Base-by-base conservation (phyloP, 2,888 invertebrate species). In the Gortyna flavago region DNA sequence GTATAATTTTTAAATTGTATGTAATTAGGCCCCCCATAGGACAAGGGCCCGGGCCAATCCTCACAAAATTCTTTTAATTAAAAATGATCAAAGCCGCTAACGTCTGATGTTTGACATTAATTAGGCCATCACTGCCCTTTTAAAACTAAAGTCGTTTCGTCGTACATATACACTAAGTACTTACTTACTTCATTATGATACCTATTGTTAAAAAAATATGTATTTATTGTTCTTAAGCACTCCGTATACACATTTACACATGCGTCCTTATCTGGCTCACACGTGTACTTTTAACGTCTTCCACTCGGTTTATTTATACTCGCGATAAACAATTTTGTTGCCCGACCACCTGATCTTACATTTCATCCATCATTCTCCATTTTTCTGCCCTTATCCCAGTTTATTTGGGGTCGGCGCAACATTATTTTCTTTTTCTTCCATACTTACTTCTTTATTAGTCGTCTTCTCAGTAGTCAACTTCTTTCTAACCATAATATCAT, bases 231-330 rank as follows among this genome's bases (percentile, higher is more conserved):
- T 78, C 32, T 25, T 25, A 54, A 44, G 6, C 44, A 68, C 7
- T 11, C 8, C 18, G 13, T 66, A 32, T 51, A 66, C 29, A 69
- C 59, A 54, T n/a, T 57, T 48, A 69, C 38, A 76, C 71, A 54
- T 48, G 61, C 73, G 48, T 78, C 54, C 71, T 80, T 85, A 82
- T 82, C 85, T 77, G 59, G 29, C 65, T 35, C 61, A 75, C 88
- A 88, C 89, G 87, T 88, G 83, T 67, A 71, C 68, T 32, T 73
- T 67, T 71, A 75, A 85, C 78, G 82, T 81, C 51, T 78, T 67
- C 67, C 62, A 54, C 61, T 64, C 35, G 59, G 80, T 83, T 75
- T 90, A 89, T 89, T 87, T 90, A 87, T 82, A 85, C 71, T 84
- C 73, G 65, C 62, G 72, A 66, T 84, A 79, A 83, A 85, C 75